phyloP scores from a whole-genome alignment of 2,113 vertebrate species.

The Megaleporinus macrocephalus region DNA sequence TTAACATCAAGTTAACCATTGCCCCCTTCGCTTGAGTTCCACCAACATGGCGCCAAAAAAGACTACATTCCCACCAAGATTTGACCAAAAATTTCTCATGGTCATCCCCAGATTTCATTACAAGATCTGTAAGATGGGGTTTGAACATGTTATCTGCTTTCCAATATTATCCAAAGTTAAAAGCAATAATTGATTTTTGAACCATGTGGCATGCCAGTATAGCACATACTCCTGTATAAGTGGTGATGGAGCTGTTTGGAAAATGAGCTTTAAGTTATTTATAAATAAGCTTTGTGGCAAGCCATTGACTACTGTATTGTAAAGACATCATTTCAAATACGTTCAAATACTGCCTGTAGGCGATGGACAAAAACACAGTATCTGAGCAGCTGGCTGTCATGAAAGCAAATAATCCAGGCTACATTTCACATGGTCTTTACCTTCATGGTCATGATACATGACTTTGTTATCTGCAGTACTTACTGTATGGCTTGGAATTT shows the following conservation, averaged over 20 bases:
- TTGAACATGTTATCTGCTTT: neutral
- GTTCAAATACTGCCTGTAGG: neutral
- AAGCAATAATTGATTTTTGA: neutral
- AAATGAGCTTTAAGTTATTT: neutral
- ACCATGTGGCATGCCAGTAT: neutral
- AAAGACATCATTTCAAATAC: slow-evolving; percentile 14
- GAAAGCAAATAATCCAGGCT: neutral
- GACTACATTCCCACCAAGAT: no score
- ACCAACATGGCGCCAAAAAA: no score
- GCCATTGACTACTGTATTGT: slow-evolving; percentile 11
- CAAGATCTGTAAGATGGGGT: no score
- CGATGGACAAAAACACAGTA: neutral
- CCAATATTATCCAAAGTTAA: neutral
- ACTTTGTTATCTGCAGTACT: slow-evolving; percentile 12
- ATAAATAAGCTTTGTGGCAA: slow-evolving; percentile 5
- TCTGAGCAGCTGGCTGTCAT: neutral
- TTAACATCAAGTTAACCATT: no score
- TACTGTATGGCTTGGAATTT: slow-evolving; percentile 24
- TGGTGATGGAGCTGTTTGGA: neutral
- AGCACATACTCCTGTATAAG: neutral
- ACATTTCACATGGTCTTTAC: neutral
- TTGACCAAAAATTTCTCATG: no score
- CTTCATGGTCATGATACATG: neutral
- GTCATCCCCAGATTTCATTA: no score
- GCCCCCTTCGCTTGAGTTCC: no score